Evolutionary conservation across 2,797 vertebrate genomes (phyloP).

Genomic region (Enteromius afrohamiltoni): DNA sequence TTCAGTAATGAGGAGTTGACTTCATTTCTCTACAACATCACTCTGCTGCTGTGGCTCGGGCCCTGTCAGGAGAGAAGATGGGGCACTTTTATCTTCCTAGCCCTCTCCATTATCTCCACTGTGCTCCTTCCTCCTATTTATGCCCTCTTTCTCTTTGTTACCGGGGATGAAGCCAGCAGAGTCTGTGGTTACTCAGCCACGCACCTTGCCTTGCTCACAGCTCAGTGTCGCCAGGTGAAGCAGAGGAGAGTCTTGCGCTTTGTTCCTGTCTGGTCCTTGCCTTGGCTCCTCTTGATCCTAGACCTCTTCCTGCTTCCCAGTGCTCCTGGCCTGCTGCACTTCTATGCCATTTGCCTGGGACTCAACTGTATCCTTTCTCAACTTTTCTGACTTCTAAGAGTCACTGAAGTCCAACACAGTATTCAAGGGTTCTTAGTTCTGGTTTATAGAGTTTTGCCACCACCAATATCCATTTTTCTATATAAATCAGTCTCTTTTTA

Average conservation of each 20-base stretch:
- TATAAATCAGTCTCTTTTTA: not conserved
- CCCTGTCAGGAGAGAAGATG: constrained; percentile 81
- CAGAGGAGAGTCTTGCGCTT: constrained; percentile 69
- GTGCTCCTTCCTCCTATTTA: constrained; percentile 77
- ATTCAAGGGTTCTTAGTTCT: not conserved
- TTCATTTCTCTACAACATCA: constrained; percentile 79
- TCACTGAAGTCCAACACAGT: not conserved
- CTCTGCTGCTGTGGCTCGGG: constrained; percentile 77
- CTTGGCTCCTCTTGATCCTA: constrained; percentile 80
- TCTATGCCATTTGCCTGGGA: constrained; percentile 85
- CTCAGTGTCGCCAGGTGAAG: constrained; percentile 74
- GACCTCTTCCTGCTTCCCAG: constrained; percentile 76
- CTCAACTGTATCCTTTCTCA: constrained; percentile 88
- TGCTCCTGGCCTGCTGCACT: constrained; percentile 82
- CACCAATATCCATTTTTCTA: not conserved
- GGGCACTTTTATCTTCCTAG: constrained; percentile 82
- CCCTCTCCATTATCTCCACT: constrained; percentile 75
- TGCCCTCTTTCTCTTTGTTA: constrained; percentile 77
- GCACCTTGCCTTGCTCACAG: constrained; percentile 83
- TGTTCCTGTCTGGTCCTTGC: constrained; percentile 75
- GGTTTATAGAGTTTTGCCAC: not conserved
- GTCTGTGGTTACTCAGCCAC: constrained; percentile 82
- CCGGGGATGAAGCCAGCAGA: constrained; percentile 71
- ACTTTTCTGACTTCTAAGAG: not conserved
- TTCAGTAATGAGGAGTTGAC: constrained; percentile 80